Evolutionary conservation across 2,113 vertebrate species (phyloP), one percentile per base, ranked within the genome.

Genomic region (Oenanthe oenanthe): DNA sequence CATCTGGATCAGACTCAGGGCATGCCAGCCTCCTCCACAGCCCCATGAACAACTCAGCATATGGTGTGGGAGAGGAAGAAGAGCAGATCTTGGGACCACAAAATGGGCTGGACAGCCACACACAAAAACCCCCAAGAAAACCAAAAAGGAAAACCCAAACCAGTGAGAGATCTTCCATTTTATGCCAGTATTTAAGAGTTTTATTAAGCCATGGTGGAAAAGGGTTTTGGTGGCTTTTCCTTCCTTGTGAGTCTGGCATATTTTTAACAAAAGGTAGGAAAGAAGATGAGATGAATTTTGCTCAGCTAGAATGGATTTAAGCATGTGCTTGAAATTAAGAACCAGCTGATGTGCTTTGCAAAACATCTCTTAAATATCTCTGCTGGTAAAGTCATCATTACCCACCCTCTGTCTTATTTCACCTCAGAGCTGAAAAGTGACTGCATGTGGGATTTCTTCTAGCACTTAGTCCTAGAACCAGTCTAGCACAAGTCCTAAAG

Each of bases 261-360:
- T 62, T 72, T 83, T 73, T 63, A 89, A 40, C 28, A 73, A 50
- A 61, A 53, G 28, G 63, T 25, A 77, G 19, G 50, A 83, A 79
- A 48, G 17, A 72, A 3, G 29, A 19, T 0, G 0, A 54, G 20
- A 31, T 4, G 5, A 14, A 68, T 79, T 85, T 73, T 86, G 47
- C 83, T 71, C 76, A 66, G 7, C 51, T 40, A 42, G 36, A 76
- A 62, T 3, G 3, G 36, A 63, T 74, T 74, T 43, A 85, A 79
- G 85, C 20, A 6, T 19, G 53, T 7, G 6, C 25, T 29, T 72
- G 40, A 85, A 78, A 85, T 48, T 19, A 63, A 61, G 50, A 74
- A 68, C 24, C 25, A 48, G 19, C 36, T 36, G 3, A 61, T 2
- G 11, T 17, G 42, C 57, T 77, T 77, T 56, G 60, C 24, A 67